Evolutionary conservation across 2,888 invertebrate species (phyloP).

Genomic region (Sinohyriopsis cumingii): DNA sequence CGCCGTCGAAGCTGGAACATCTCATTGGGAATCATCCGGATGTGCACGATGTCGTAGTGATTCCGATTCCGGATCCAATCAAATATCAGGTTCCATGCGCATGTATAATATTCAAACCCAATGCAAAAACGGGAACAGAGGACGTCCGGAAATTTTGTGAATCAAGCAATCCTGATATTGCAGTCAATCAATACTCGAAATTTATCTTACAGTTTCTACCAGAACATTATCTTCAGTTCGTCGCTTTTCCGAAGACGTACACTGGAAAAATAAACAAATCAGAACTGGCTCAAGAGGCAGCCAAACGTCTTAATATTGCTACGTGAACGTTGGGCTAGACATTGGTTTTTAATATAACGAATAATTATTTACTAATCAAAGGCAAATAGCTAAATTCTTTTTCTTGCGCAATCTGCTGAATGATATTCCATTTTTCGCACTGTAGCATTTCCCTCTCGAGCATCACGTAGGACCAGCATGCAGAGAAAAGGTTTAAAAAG

Average conservation of each 20-base stretch:
- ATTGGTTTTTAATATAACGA: no score
- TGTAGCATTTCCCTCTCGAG: no score
- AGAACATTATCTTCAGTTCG: conserved; percentile 13
- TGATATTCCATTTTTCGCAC: no score
- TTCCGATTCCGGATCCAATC: conserved; percentile 15
- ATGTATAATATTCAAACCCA: conserved; percentile 21
- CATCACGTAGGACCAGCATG: no score
- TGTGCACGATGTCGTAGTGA: conserved; percentile 20
- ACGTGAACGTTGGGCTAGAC: no score
- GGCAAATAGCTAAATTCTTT: no score
- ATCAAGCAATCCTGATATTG: background rate
- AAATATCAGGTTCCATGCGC: conserved; percentile 20
- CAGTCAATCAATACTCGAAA: conserved; percentile 11
- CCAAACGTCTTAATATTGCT: background rate
- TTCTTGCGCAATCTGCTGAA: background rate
- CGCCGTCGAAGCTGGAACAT: conserved; percentile 17
- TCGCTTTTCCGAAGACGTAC: conserved; percentile 14
- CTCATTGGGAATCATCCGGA: conserved; percentile 21
- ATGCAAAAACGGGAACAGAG: conserved; percentile 3
- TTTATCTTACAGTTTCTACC: background rate
- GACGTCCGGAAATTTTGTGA: conserved; percentile 8
- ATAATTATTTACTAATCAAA: no score
- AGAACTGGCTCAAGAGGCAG: conserved; percentile 1
- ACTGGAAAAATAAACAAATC: conserved; percentile 27
- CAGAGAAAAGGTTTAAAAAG: no score